A percentile compares a stretch with the other conserved stretches of the same genome.
Evolutionary conservation across 2,113 vertebrate species (phyloP).

Genomic region (Oreotragus oreotragus): DNA sequence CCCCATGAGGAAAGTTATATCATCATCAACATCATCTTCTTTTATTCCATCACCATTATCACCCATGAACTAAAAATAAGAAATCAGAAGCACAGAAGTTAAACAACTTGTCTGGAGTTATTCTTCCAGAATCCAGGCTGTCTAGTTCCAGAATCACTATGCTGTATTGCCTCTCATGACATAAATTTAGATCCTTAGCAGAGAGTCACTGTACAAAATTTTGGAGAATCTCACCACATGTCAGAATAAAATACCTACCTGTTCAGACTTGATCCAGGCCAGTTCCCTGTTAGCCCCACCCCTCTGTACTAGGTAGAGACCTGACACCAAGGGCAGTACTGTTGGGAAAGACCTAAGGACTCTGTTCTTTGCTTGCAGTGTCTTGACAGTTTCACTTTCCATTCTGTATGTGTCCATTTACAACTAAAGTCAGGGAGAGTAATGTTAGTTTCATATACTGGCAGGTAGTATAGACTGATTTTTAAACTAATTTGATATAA

Average conservation of each 20-base stretch:
- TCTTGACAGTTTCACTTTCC: no score
- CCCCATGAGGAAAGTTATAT: background rate
- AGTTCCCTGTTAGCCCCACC: no score
- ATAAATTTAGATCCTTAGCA: background rate
- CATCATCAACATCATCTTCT: background rate
- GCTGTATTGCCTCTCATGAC: background rate
- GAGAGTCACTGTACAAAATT: background rate
- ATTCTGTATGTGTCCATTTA: no score
- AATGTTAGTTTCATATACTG: no score
- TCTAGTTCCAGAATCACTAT: background rate
- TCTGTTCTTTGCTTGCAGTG: no score
- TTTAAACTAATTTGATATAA: no score
- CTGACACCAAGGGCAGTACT: no score
- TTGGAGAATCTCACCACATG: background rate
- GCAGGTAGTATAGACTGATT: no score
- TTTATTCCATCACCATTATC: background rate
- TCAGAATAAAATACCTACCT: background rate
- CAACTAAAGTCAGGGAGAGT: no score
- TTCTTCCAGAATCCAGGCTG: background rate
- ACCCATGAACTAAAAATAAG: background rate
- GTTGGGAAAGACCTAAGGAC: no score
- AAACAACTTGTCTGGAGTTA: background rate
- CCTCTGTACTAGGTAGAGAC: no score
- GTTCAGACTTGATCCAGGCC: no score
- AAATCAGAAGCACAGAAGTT: background rate